A percentile compares a stretch with the other conserved stretches of the same genome.
Evolutionary conservation across 2,113 vertebrate species (phyloP).

Genomic region (Campylomormyrus tamandua): DNA sequence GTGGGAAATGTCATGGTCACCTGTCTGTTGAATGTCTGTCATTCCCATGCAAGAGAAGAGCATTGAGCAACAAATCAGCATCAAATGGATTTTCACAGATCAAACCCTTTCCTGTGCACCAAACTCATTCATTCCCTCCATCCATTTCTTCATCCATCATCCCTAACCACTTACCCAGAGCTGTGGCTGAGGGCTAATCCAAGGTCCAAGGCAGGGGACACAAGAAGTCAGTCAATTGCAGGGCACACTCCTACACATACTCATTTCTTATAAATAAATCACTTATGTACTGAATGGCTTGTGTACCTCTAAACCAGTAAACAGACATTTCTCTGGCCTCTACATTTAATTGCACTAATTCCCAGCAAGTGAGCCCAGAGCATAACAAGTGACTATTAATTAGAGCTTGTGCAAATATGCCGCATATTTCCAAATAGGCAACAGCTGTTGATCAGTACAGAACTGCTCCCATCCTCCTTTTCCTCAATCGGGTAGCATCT

Average conservation of each 20-base stretch:
- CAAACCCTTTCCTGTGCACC: background rate
- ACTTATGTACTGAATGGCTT: background rate
- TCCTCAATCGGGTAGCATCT: background rate
- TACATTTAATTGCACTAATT: slow-evolving; percentile 15
- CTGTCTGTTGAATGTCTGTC: background rate
- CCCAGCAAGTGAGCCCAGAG: background rate
- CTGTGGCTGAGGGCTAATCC: background rate
- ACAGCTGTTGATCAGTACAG: slow-evolving; percentile 16
- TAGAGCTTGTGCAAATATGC: slow-evolving; percentile 10
- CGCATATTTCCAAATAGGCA: slow-evolving; percentile 10
- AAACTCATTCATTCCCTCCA: background rate
- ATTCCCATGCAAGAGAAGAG: background rate
- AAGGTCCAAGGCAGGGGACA: background rate
- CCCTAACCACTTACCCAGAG: background rate
- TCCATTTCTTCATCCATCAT: background rate
- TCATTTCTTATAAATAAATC: background rate
- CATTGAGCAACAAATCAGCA: background rate
- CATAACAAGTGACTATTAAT: slow-evolving; percentile 13
- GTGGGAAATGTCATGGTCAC: background rate
- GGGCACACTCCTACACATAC: background rate
- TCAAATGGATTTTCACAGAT: background rate
- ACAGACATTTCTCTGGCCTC: background rate
- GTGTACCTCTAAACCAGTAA: background rate
- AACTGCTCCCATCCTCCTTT: background rate
- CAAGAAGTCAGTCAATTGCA: background rate